Evolutionary conservation across 1,140 invertebrate species (phyloP).

Genomic region (Harlomillsia oculata): DNA sequence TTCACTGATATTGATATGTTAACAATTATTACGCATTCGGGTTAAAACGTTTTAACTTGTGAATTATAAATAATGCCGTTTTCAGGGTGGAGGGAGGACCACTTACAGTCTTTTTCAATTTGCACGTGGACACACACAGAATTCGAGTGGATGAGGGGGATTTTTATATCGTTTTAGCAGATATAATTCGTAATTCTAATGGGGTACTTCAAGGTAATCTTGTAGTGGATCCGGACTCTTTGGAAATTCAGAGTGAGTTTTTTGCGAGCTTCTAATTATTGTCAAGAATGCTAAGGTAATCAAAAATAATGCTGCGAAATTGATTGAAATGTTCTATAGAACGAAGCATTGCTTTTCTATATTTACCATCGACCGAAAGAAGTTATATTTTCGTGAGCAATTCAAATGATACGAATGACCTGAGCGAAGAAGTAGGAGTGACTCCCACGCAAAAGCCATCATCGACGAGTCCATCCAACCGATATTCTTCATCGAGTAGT

Average conservation of each 20-base stretch:
- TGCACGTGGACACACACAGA: slow-evolving; percentile 33
- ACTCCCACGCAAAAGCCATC: not conserved
- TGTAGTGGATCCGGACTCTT: slow-evolving; percentile 29
- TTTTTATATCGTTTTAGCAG: slow-evolving; percentile 33
- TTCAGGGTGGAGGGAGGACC: slow-evolving; percentile 26
- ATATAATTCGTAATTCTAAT: slow-evolving; percentile 25
- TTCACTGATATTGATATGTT: slow-evolving; percentile 3
- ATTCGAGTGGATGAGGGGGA: slow-evolving; percentile 35
- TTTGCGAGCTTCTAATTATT: too few species aligned
- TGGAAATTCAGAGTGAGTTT: slow-evolving; percentile 33
- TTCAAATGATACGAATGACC: not conserved
- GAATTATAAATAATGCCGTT: too few species aligned
- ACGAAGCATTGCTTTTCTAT: slow-evolving; percentile 33
- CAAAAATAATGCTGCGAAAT: not conserved
- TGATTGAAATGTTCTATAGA: slow-evolving; percentile 15
- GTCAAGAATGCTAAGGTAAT: too few species aligned
- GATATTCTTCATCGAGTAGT: too few species aligned
- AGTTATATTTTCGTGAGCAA: slow-evolving; percentile 19
- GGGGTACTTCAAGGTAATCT: slow-evolving; percentile 28
- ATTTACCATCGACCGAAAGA: slow-evolving; percentile 33
- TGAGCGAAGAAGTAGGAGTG: not conserved
- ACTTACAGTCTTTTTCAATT: slow-evolving; percentile 33
- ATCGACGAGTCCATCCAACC: too few species aligned
- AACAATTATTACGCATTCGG: not conserved
- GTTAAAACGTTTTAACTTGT: not conserved